A percentile compares a stretch with the other conserved stretches of the same genome.
phyloP scores from a whole-genome alignment of 1,140 invertebrate genomes.

The Zaprionus tsacasi region DNA sequence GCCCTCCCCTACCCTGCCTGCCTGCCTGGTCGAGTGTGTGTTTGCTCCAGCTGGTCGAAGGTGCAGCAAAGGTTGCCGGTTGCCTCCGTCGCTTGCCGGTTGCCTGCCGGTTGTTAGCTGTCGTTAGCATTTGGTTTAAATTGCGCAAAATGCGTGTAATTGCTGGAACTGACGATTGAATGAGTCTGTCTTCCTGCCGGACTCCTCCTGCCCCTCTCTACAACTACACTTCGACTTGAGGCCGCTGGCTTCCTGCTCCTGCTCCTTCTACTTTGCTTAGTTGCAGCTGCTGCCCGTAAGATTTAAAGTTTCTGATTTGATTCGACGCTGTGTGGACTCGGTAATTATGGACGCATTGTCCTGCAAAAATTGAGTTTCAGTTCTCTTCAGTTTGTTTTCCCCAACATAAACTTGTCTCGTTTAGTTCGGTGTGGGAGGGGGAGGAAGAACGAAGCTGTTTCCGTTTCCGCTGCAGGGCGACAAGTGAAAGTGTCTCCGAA shows the following conservation, averaged over 20 bases:
- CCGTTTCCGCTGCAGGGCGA: conserved; percentile 21
- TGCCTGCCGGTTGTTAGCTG: conserved; percentile 67
- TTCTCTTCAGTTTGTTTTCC: conserved; percentile 69
- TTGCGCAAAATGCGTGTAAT: conserved; percentile 84
- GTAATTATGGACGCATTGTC: conserved; percentile 79
- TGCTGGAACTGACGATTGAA: conserved; percentile 82
- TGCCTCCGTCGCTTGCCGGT: conserved; percentile 56
- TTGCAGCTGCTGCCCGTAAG: conserved; percentile 45
- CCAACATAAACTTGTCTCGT: conserved; percentile 55
- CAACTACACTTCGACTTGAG: not conserved
- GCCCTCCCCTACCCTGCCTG: not conserved
- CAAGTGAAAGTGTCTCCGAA: conserved; percentile 42
- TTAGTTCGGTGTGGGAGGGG: conserved; percentile 13
- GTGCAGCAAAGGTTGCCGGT: conserved; percentile 73
- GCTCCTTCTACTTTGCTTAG: not conserved
- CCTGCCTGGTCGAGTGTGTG: not conserved
- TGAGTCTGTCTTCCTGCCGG: conserved; percentile 61
- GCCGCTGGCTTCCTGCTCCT: not conserved
- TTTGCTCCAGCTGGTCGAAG: conserved; percentile 53
- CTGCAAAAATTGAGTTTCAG: conserved; percentile 78
- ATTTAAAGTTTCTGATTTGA: conserved; percentile 80
- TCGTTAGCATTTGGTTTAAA: conserved; percentile 84
- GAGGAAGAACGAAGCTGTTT: not conserved
- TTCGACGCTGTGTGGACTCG: conserved; percentile 46
- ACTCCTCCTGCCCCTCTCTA: not conserved